Evolutionary conservation across 2,113 vertebrate genomes (phyloP).

Genomic region (Sinocyclocheilus anophthalmus): DNA sequence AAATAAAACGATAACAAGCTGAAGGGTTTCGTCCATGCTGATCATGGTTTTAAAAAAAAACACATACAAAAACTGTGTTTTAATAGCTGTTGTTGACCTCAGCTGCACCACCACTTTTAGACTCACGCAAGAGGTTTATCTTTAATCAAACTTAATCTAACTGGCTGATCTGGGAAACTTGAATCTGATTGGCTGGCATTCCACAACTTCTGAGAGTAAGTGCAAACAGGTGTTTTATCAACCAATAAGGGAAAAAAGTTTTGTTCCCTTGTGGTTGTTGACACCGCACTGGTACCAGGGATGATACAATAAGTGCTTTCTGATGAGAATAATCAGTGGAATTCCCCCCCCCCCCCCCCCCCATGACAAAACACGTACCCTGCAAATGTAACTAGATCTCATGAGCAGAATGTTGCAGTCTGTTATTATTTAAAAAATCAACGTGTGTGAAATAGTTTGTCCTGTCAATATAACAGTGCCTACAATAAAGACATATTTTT

Average conservation of each 20-base stretch:
- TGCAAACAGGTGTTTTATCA: background rate
- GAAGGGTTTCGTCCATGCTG: background rate
- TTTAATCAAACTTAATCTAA: background rate
- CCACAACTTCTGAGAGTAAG: background rate
- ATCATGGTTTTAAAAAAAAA: background rate
- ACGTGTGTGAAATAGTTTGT: background rate
- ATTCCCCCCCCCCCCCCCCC: too few species aligned
- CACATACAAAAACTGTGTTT: background rate
- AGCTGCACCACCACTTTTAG: background rate
- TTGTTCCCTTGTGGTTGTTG: too few species aligned
- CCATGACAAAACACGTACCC: too few species aligned
- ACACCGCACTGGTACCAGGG: background rate
- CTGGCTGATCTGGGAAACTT: background rate
- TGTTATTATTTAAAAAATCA: background rate
- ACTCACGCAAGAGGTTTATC: background rate
- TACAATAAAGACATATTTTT: background rate
- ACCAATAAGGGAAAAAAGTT: background rate
- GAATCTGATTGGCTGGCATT: background rate
- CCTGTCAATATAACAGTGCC: background rate
- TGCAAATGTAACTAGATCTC: background rate
- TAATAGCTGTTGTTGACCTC: background rate
- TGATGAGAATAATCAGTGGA: background rate
- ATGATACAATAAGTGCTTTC: background rate
- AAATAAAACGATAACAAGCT: slow-evolving; percentile 5
- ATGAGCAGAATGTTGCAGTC: background rate